A percentile compares a stretch with the other conserved stretches of the same genome.
These are phyloP conservation scores for Mus caroli DNA, from an alignment of 2,797 vertebrate genomes.

Conservation along the genomic window DNA sequence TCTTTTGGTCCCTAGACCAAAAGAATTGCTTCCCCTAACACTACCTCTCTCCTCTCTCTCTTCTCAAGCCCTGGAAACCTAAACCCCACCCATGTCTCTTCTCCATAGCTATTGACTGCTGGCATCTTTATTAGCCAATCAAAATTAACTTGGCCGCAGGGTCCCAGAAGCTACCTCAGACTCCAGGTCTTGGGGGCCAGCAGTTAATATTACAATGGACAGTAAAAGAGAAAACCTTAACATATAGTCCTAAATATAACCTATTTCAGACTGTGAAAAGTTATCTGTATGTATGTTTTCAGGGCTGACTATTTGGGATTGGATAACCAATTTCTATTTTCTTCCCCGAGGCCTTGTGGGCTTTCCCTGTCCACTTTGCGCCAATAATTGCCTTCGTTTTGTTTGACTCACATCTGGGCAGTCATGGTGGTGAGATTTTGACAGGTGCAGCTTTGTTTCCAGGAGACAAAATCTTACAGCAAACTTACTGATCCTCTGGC, in stretches of 20 bases:
- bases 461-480: background rate
- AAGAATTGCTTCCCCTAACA: too few species aligned
- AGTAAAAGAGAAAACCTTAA: background rate
- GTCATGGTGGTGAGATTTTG: background rate
- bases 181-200: background rate
- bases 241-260: background rate
- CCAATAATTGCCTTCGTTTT: background rate
- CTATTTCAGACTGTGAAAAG: background rate
- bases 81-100: background rate
- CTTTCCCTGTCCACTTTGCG: too few species aligned
- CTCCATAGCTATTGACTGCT: background rate
- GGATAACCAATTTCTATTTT: background rate
- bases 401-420: background rate
- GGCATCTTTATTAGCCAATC: background rate
- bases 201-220: background rate
- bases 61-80: background rate
- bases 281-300: background rate
- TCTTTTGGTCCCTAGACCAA: background rate
- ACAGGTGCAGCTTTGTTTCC: background rate
- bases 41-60: too few species aligned
- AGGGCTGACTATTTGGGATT: background rate
- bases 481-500: background rate
- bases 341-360: background rate
- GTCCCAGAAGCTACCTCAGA: background rate
- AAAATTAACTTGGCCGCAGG: background rate